These are phyloP conservation scores for Athene noctua DNA, from an alignment of 2,113 vertebrate species.

Conservation along the genomic window DNA sequence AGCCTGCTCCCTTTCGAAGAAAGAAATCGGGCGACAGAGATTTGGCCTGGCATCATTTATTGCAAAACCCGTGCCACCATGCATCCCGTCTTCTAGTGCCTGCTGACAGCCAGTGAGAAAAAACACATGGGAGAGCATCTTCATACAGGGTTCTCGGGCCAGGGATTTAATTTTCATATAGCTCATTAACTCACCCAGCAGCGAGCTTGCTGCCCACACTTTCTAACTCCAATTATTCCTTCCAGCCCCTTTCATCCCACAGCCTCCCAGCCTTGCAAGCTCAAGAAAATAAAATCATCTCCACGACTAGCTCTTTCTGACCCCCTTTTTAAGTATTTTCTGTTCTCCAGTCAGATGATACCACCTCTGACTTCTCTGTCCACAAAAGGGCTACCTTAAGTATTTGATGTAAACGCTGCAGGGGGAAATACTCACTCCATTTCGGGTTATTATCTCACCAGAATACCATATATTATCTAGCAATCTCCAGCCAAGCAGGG, in stretches of 20 bases:
- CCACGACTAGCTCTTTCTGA: neutral
- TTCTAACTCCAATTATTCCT: slow-evolving; percentile 19
- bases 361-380: slow-evolving; percentile 8
- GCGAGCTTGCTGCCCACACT: slow-evolving; percentile 12
- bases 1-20: neutral
- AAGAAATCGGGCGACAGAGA: neutral
- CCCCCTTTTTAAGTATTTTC: neutral
- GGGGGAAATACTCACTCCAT: neutral
- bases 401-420: neutral
- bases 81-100: neutral
- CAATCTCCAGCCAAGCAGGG: slow-evolving; percentile 33
- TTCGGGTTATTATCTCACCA: slow-evolving; percentile 23
- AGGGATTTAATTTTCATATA: slow-evolving; percentile 9
- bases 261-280: neutral
- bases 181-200: slow-evolving; percentile 36
- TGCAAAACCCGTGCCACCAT: neutral
- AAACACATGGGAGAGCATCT: neutral
- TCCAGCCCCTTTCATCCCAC: neutral
- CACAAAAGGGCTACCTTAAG: slow-evolving; percentile 17
- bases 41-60: neutral
- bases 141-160: rapidly evolving
- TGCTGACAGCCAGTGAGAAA: neutral
- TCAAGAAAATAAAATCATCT: neutral
- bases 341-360: neutral
- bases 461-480: slow-evolving; percentile 25